Evolutionary conservation across 2,797 vertebrate genomes (phyloP).

Genomic region (Microcaecilia unicolor): DNA sequence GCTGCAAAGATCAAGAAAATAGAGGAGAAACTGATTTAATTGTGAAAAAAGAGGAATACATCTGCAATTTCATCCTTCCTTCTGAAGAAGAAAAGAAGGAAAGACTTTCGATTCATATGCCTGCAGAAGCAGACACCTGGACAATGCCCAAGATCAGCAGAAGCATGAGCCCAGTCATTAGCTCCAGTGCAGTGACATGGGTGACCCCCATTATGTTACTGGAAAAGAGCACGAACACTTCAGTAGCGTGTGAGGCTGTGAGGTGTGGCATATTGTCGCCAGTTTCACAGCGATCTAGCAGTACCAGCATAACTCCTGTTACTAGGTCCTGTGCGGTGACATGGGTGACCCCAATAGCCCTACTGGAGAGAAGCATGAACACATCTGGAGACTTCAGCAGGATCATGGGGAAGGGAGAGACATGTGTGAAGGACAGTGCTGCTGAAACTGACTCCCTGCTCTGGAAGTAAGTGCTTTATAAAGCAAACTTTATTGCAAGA

Average conservation of each 20-base stretch:
- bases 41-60: no score
- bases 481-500: no score
- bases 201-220: constrained; percentile 36
- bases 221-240: constrained; percentile 35
- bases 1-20: no score
- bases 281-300: neutral
- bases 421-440: constrained; percentile 22
- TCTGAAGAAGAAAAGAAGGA: no score
- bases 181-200: constrained; percentile 21
- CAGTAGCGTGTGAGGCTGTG: constrained; percentile 26
- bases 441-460: constrained; percentile 36
- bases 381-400: constrained; percentile 3
- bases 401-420: neutral
- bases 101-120: no score
- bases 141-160: no score
- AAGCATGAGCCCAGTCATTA: neutral
- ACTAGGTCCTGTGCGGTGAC: constrained; percentile 6
- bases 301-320: constrained; percentile 8
- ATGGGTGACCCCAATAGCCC: constrained; percentile 28
- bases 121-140: no score
- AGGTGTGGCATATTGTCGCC: constrained; percentile 23
- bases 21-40: no score
- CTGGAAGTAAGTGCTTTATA: constrained; percentile 40
- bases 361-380: constrained; percentile 26
- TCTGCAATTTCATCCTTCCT: no score